Evolutionary conservation across 2,113 vertebrate genomes (phyloP).

Genomic region (Myotis davidii): DNA sequence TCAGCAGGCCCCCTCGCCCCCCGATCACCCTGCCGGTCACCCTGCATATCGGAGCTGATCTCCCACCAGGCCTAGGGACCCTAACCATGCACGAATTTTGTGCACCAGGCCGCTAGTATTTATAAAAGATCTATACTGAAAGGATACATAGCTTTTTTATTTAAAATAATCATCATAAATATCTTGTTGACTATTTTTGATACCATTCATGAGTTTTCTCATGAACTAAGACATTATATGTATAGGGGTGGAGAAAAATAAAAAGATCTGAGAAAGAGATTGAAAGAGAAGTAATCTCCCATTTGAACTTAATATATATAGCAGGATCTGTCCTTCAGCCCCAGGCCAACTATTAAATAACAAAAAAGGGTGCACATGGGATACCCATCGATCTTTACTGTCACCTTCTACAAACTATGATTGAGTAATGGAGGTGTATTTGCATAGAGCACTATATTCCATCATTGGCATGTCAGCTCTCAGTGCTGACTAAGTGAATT

Average conservation of each 20-base stretch:
- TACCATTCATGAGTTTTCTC: neutral
- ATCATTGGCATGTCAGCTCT: constrained; percentile 57
- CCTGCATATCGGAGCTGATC: too few species aligned
- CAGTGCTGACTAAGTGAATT: constrained; percentile 74
- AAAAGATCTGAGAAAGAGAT: neutral
- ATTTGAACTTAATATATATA: constrained; percentile 8
- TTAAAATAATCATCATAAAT: neutral
- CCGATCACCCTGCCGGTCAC: too few species aligned
- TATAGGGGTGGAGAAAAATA: neutral
- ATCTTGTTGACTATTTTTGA: neutral
- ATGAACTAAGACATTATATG: neutral
- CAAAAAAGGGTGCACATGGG: neutral
- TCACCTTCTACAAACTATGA: constrained; percentile 68
- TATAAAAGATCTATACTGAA: neutral
- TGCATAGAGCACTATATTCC: constrained; percentile 65
- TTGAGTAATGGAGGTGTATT: constrained; percentile 68
- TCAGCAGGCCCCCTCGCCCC: too few species aligned
- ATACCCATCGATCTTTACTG: constrained; percentile 55
- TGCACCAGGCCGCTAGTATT: neutral
- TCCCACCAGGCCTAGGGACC: too few species aligned
- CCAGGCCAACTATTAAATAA: neutral
- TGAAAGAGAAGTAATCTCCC: neutral
- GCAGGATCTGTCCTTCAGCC: constrained; percentile 23
- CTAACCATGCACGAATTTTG: too few species aligned
- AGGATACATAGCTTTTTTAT: neutral